A percentile compares a stretch with the other conserved stretches of the same genome.
Conservation (phyloP, 1,140 invertebrate genomes). For the Zophobas atratus region DNA sequence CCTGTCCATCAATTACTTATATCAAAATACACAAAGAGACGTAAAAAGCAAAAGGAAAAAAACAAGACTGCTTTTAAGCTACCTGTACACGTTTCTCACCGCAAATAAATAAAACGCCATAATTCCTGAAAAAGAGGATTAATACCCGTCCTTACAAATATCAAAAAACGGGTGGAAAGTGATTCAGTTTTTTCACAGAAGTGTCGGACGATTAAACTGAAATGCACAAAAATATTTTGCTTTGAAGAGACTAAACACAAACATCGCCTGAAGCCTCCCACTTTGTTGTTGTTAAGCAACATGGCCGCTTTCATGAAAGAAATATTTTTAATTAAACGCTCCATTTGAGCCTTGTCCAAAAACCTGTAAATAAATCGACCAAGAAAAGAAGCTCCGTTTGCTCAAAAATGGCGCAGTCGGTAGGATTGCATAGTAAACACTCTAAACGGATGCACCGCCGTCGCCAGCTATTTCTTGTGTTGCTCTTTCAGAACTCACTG, state of each 20-base stretch:
- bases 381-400: too few species aligned
- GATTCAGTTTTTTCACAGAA: neutral
- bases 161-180: neutral
- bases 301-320: neutral
- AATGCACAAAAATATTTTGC: neutral
- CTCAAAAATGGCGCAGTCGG: too few species aligned
- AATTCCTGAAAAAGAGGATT: neutral
- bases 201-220: neutral
- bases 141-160: neutral
- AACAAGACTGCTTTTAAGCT: neutral
- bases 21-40: conserved; percentile 9
- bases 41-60: neutral
- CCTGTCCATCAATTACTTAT: neutral
- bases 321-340: neutral
- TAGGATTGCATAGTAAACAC: too few species aligned
- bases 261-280: neutral
- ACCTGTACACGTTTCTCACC: neutral
- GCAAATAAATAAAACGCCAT: conserved; percentile 5
- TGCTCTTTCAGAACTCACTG: too few species aligned
- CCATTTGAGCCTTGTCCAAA: too few species aligned
- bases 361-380: too few species aligned
- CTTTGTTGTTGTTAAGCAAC: neutral
- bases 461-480: too few species aligned
- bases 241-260: neutral
- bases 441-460: too few species aligned